Base-by-base conservation (phyloP, 2,888 invertebrate genomes). In the Tyria jacobaeae region DNA sequence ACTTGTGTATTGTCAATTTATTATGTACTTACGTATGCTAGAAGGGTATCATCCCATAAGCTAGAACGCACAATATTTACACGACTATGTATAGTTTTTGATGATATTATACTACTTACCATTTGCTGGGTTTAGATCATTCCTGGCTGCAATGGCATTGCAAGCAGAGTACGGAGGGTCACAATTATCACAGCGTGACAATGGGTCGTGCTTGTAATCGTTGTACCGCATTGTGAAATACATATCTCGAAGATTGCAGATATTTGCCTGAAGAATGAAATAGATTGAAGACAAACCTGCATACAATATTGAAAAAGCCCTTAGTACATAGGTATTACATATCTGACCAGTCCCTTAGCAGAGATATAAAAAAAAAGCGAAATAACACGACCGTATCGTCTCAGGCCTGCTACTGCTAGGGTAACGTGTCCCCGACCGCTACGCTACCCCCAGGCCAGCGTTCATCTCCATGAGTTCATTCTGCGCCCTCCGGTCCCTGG, bases 131-230 rank as follows among this genome's bases (percentile, higher is more conserved):
- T 97, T 97, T 70, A 97, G 93, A 86, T 97, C 97, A 84, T 95
- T 95, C 53, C 97, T 84, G 2, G 96, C 95, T 6, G 97, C 94
- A 75, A 97, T 95, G 49, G 96, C 96, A 88, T 96, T 96, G 89
- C 96, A 96, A 15, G 95, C 96, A 83, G 95, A 96, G 92, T 96
- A 96, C 0, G 96, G 96, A 6, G 97, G 97, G 5, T 79, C 81
- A 86, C 97, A 97, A 4, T 56, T 25, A 62, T 94, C 94, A 89
- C 97, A 97, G 70, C 90, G 89, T 35, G 96, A 90, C 62, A 96
- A 88, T 9, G 96, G 96, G 85, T 97, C 97, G 85, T 96, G 90
- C 63, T 90, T 90, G 92, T 88, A 97, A 88, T 97, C 95, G 88
- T 96, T 97, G 92, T 96, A 96, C 53, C 96, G 91, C 95, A 95